Evolutionary conservation across 2,797 vertebrate species (phyloP).

Genomic region (Betta splendens): DNA sequence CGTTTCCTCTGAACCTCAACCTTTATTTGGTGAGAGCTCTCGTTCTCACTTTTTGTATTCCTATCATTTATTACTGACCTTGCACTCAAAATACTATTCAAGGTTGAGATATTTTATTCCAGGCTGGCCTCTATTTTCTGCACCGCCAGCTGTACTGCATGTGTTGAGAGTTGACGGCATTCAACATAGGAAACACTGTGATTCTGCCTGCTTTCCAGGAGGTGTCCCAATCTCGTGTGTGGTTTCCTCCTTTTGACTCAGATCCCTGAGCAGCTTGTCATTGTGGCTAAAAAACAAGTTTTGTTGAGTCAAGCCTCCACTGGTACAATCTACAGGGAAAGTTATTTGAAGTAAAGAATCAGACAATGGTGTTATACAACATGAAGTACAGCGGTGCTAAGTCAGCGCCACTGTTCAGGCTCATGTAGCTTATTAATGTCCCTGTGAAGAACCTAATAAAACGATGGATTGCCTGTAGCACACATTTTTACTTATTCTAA

Average conservation of each 20-base stretch:
- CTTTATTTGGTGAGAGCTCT: slow-evolving; percentile 8
- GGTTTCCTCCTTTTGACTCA: slow-evolving; percentile 72
- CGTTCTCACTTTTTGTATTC: slow-evolving; percentile 32
- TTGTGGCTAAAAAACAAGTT: slow-evolving; percentile 47
- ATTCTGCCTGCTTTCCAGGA: slow-evolving; percentile 50
- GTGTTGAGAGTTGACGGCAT: slow-evolving; percentile 50
- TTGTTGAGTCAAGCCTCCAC: slow-evolving; percentile 37
- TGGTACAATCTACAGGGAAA: slow-evolving; percentile 42
- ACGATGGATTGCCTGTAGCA: slow-evolving; percentile 4
- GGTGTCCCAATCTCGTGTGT: slow-evolving; percentile 50
- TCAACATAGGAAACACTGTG: slow-evolving; percentile 60
- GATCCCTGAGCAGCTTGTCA: slow-evolving; percentile 53
- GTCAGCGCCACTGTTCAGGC: no score
- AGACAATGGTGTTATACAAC: slow-evolving; percentile 52
- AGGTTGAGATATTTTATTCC: slow-evolving; percentile 33
- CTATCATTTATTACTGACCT: slow-evolving; percentile 52
- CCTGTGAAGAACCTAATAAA: no score
- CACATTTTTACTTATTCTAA: background rate
- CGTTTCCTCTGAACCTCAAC: slow-evolving; percentile 42
- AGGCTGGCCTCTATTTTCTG: slow-evolving; percentile 37
- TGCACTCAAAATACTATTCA: slow-evolving; percentile 48
- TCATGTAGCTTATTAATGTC: no score
- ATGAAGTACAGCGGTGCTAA: slow-evolving; percentile 2
- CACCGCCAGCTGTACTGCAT: slow-evolving; percentile 49
- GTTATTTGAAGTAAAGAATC: slow-evolving; percentile 30